Evolutionary conservation across 2,888 invertebrate species (phyloP).

Genomic region (Aphelenchoides bicaudatus): DNA sequence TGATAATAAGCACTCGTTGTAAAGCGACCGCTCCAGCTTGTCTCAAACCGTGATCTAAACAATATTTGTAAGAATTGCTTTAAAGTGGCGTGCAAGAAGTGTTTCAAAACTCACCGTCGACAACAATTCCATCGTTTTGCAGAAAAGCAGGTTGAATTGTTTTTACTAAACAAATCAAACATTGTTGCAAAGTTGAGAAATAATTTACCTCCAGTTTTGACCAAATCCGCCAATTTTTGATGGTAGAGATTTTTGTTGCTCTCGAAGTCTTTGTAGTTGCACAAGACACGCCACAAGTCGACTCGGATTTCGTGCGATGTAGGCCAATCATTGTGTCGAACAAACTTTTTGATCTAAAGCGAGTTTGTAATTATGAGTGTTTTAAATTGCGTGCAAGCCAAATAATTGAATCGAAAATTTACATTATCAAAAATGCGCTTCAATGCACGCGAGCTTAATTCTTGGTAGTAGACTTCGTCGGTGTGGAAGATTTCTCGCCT

Average conservation of each 20-base stretch:
- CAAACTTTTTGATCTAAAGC: constrained; percentile 58
- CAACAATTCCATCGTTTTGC: constrained; percentile 39
- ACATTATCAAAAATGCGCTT: constrained; percentile 10
- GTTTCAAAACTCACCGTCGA: no score
- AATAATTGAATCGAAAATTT: neutral
- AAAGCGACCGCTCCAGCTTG: constrained; percentile 55
- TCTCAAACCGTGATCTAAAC: constrained; percentile 42
- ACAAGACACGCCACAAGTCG: constrained; percentile 56
- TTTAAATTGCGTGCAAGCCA: no score
- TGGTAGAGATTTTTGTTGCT: constrained; percentile 43
- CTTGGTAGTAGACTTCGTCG: neutral
- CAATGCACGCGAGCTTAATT: neutral
- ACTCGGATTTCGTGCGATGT: constrained; percentile 55
- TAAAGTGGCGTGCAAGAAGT: no score
- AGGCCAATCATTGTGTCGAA: constrained; percentile 58
- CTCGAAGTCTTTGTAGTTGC: constrained; percentile 43
- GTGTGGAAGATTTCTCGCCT: neutral
- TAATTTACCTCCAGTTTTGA: constrained; percentile 38
- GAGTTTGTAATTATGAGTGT: neutral
- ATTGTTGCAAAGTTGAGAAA: neutral
- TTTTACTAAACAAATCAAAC: constrained; percentile 38
- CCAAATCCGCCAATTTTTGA: constrained; percentile 40
- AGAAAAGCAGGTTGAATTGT: constrained; percentile 44
- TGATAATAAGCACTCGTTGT: constrained; percentile 50
- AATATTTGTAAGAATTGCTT: constrained; percentile 30